A percentile compares a stretch with the other conserved stretches of the same genome.
These are phyloP conservation scores for Suillia variegata DNA, from an alignment of 2,888 invertebrate genomes.

Conservation along the genomic window DNA sequence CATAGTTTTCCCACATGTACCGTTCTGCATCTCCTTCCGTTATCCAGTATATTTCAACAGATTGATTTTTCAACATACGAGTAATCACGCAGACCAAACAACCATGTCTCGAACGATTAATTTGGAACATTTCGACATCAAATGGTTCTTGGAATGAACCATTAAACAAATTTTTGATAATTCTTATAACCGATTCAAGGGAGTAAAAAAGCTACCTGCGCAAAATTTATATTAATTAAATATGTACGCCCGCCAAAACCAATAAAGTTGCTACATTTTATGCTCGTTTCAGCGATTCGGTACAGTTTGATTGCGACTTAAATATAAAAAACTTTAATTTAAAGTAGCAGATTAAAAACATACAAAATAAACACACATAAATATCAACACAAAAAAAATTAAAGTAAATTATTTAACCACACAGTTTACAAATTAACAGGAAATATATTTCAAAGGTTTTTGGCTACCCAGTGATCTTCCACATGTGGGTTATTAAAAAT, in stretches of 20 bases:
- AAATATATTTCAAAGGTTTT: constrained; percentile 7
- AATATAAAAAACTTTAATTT: constrained; percentile 43
- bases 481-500: neutral
- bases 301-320: constrained; percentile 44
- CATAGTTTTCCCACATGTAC: too few species aligned
- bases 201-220: constrained; percentile 38
- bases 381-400: neutral
- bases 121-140: neutral
- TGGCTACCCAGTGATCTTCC: neutral
- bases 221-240: constrained; percentile 52
- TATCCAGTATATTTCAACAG: neutral
- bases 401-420: neutral
- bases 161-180: too few species aligned
- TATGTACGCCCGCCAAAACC: constrained; percentile 55
- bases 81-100: neutral
- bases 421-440: constrained; percentile 7
- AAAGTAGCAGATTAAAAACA: constrained; percentile 45
- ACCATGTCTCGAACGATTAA: neutral
- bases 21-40: too few species aligned
- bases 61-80: neutral
- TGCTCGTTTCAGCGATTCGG: constrained; percentile 31
- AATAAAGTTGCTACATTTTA: constrained; percentile 59
- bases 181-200: neutral
- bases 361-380: constrained; percentile 14
- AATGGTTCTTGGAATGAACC: neutral